Evolutionary conservation across 2,113 vertebrate genomes (phyloP).

Genomic region (Microcebus jonahi): DNA sequence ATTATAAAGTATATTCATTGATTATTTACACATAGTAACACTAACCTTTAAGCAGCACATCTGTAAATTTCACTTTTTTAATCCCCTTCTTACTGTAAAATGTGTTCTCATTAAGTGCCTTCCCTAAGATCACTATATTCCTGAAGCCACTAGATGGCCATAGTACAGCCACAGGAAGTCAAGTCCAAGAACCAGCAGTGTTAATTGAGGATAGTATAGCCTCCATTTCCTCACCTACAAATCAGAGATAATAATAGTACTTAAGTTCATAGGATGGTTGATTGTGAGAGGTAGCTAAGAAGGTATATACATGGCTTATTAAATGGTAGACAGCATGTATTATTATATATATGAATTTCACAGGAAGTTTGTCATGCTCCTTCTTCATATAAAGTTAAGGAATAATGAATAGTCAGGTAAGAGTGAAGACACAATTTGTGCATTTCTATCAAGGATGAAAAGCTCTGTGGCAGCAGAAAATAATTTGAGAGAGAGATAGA

Average conservation of each 20-base stretch:
- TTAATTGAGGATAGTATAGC: not conserved
- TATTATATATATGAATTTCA: not conserved
- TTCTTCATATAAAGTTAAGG: not conserved
- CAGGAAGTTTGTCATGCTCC: not conserved
- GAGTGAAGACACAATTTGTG: not conserved
- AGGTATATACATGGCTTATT: not conserved
- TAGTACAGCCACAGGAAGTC: not conserved
- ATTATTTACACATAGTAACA: not conserved
- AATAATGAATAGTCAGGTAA: not conserved
- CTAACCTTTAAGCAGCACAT: conserved; percentile 11
- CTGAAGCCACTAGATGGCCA: not conserved
- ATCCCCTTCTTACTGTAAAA: not conserved
- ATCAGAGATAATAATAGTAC: not conserved
- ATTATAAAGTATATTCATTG: not conserved
- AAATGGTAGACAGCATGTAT: not conserved
- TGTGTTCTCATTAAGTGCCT: not conserved
- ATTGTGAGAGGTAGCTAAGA: not conserved
- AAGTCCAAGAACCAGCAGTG: not conserved
- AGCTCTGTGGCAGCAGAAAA: conserved; percentile 8
- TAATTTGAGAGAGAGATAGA: not conserved
- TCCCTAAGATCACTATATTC: not conserved
- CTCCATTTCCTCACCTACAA: not conserved
- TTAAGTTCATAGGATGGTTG: not conserved
- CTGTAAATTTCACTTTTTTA: not conserved
- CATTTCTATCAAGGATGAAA: not conserved